Conservation (phyloP, 2,888 invertebrate species). For the Hypomecis punctinalis region DNA sequence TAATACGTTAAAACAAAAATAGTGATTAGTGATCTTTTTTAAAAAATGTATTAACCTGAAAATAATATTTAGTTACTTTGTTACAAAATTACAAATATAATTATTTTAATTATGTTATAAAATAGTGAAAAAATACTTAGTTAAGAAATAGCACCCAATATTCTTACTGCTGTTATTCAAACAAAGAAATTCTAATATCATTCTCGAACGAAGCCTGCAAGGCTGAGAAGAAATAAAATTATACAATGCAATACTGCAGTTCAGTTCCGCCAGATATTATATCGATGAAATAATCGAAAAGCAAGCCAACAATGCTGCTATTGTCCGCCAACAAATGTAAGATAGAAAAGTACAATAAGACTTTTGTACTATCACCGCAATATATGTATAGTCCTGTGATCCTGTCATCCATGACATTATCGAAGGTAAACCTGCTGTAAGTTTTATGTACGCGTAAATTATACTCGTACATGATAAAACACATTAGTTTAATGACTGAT, state of each 20-base stretch:
- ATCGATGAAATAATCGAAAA: slow-evolving; percentile 33
- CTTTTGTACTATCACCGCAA: background rate
- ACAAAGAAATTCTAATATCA: slow-evolving; percentile 1
- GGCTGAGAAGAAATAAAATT: slow-evolving; percentile 3
- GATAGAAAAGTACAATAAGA: slow-evolving; percentile 33
- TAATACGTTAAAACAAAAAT: too few species aligned
- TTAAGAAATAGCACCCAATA: too few species aligned
- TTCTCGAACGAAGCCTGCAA: background rate
- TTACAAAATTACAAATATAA: too few species aligned
- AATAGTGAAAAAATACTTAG: too few species aligned
- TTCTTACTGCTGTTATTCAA: too few species aligned
- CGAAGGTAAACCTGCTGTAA: background rate
- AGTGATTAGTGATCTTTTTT: too few species aligned
- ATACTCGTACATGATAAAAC: too few species aligned
- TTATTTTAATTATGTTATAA: too few species aligned
- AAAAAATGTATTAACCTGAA: too few species aligned
- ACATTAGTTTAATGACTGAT: too few species aligned
- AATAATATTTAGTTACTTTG: too few species aligned
- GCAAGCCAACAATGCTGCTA: slow-evolving; percentile 27
- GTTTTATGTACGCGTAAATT: too few species aligned
- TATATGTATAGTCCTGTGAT: background rate
- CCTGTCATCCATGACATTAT: background rate
- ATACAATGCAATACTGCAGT: background rate
- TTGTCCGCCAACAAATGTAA: slow-evolving; percentile 27
- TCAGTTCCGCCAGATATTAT: slow-evolving; percentile 3